These are phyloP conservation scores for Willisornis vidua DNA, from an alignment of 2,113 vertebrate species.

Conservation along the genomic window DNA sequence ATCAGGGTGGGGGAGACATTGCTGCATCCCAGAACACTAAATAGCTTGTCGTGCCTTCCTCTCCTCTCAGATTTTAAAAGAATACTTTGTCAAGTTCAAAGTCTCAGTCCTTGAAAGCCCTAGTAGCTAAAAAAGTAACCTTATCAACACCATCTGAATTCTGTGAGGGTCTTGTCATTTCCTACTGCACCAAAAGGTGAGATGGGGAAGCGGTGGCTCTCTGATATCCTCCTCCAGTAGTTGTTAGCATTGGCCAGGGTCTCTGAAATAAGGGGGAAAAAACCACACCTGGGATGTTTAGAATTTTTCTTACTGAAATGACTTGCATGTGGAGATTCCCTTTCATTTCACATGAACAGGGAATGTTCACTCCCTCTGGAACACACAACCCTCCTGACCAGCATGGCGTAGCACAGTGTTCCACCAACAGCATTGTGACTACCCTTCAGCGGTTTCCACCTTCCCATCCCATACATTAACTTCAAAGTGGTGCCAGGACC, in stretches of 20 bases:
- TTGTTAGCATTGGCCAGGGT: not conserved
- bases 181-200: not conserved
- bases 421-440: not conserved
- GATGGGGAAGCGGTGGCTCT: not conserved
- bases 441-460: not conserved
- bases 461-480: not conserved
- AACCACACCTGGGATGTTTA: accelerated
- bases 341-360: not conserved
- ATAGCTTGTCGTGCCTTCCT: not conserved
- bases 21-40: not conserved
- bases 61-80: not conserved
- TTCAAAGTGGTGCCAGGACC: not conserved
- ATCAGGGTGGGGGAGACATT: not conserved
- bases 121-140: not conserved
- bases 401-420: not conserved
- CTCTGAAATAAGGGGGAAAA: not conserved
- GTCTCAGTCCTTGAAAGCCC: not conserved
- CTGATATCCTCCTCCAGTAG: not conserved
- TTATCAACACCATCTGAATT: not conserved
- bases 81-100: not conserved
- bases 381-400: not conserved
- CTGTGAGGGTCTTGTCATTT: not conserved
- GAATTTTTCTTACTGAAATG: not conserved
- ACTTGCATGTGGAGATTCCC: not conserved
- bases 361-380: not conserved